Evolutionary conservation across 2,888 invertebrate species (phyloP).

Genomic region (Proisotoma minuta): DNA sequence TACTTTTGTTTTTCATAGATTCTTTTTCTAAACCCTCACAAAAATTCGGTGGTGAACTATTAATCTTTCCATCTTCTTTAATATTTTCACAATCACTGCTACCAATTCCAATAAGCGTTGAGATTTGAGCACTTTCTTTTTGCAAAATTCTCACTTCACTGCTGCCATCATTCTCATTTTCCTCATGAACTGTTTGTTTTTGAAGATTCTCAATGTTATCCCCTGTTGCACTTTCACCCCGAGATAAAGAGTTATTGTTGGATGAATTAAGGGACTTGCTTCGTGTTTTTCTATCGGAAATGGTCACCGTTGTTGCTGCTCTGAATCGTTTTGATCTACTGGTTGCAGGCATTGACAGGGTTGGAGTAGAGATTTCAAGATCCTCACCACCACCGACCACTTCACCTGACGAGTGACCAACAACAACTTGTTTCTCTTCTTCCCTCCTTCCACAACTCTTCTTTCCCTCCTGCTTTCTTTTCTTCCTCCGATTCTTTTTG

Average conservation of each 20-base stretch:
- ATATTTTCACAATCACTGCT: not conserved
- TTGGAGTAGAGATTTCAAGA: not conserved
- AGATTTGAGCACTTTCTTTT: not conserved
- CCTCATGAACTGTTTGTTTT: no score
- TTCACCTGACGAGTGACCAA: no score
- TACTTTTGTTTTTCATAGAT: not conserved
- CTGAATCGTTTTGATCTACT: conserved; percentile 13
- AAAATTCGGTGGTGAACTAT: no score
- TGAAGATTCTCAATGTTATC: not conserved
- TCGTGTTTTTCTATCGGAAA: conserved; percentile 9
- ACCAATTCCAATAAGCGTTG: not conserved
- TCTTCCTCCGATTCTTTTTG: no score
- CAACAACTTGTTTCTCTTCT: no score
- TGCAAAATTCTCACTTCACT: not conserved
- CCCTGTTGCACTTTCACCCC: not conserved
- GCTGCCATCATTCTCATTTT: not conserved
- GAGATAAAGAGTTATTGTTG: not conserved
- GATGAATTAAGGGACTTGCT: conserved; percentile 3
- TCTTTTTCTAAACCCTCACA: no score
- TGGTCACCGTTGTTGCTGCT: conserved; percentile 9
- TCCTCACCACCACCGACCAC: not conserved
- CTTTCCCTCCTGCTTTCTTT: no score
- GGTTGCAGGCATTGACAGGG: conserved; percentile 4
- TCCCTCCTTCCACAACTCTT: no score
- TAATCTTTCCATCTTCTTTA: not conserved